Percentiles rank a stretch among this genome's conserved stretches.
phyloP scores from a whole-genome alignment of 1,140 invertebrate species.

The Apis mellifera region Amel_HAv3.1 CM009938.2:2497001-2497500 shows the following conservation, averaged over 20 bases:
- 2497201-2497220: constrained; percentile 95
- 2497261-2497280: constrained; percentile 96
- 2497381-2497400: constrained; percentile 83
- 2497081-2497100: constrained; percentile 98
- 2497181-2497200: constrained; percentile 42
- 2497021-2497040: constrained; percentile 98
- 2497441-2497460: constrained; percentile 99
- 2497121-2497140: constrained; percentile 89
- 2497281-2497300: constrained; percentile 91
- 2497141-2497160: neutral
- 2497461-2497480: constrained; percentile 90
- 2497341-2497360: neutral
- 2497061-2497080: constrained; percentile 98
- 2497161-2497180: too few species aligned
- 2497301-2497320: constrained; percentile 95
- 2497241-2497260: constrained; percentile 99
- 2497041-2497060: constrained; percentile 98
- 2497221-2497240: constrained; percentile 98
- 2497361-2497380: constrained; percentile 11
- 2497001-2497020: constrained; percentile 98
- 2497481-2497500: constrained; percentile 82
- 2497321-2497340: constrained; percentile 77
- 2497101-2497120: constrained; percentile 97
- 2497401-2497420: constrained; percentile 93
- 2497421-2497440: constrained; percentile 95